Conservation (phyloP, 2,113 vertebrate species). For the Nerophis ophidion region DNA sequence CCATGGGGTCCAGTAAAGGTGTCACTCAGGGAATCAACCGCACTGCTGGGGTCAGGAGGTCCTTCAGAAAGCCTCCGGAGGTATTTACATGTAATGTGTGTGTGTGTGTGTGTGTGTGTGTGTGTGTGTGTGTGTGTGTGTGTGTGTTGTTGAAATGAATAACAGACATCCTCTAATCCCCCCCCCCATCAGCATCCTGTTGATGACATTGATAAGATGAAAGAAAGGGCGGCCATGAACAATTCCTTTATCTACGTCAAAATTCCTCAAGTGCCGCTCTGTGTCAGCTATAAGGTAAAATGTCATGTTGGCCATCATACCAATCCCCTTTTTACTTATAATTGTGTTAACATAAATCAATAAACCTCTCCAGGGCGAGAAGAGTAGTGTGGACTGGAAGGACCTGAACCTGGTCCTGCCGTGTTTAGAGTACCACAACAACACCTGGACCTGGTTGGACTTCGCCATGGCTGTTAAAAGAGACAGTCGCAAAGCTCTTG, state of each 20-base stretch:
- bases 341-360: background rate
- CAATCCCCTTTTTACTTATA: no score
- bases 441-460: conserved; percentile 98
- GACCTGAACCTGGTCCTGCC: conserved; percentile 94
- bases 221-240: conserved; percentile 97
- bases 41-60: conserved; percentile 88
- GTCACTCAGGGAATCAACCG: conserved; percentile 90
- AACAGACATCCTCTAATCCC: background rate
- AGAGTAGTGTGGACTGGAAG: conserved; percentile 97
- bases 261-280: conserved; percentile 96
- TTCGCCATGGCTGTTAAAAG: conserved; percentile 98
- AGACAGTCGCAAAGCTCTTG: conserved; percentile 93
- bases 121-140: background rate
- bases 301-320: background rate
- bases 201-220: conserved; percentile 99
- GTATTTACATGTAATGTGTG: conserved; percentile 58
- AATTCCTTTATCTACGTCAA: conserved; percentile 99
- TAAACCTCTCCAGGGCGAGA: conserved; percentile 80
- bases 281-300: conserved; percentile 95
- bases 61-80: conserved; percentile 92
- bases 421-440: conserved; percentile 97
- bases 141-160: background rate
- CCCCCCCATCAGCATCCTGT: conserved; percentile 81
- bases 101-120: background rate
- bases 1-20: conserved; percentile 85